Evolutionary conservation across 2,888 invertebrate genomes (phyloP), one percentile per base, ranked within the genome.

Genomic region (Coelopa pilipes): DNA sequence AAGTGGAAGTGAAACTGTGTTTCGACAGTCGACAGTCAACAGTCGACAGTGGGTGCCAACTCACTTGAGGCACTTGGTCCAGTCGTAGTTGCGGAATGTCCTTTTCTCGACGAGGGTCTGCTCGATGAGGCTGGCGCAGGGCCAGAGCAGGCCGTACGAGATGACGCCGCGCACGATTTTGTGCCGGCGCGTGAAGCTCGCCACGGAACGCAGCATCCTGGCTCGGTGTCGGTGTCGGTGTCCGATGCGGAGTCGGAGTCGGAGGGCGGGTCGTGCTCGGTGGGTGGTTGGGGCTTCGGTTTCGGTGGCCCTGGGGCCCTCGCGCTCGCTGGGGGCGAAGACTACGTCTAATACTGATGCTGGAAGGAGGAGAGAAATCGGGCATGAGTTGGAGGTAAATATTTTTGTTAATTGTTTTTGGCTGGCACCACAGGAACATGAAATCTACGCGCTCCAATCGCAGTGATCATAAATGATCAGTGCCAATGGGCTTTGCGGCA

Each of bases 61-160:
- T 80, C 80, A 88, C 87, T 84, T 89, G 46, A 90, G 78, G 47
- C 90, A 90, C 85, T 91, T 90, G 75, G 83, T 85, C 89, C 90
- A 90, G 81, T 90, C 90, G 77, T 89, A 89, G 76, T 85, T 89
- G 74, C 86, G 86, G 83, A 85, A 88, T 79, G 86, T 88, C 82
- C 88, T 88, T 74, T 90, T 90, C 77, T 89, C 89, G 70, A 88
- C 81, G 70, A 89, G 78, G 11, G 87, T 89, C 84, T 92, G 91
- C 79, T 91, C 91, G 63, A 90, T 83, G 62, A 91, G 82, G 81
- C 90, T 89, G 45, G 90, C 91, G 15, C 89, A 85, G 9, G 92
- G 91, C 91, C 90, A 91, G 60, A 91, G 88, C 0, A 89, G 82
- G 0, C 89, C 87, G 81, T 92, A 92, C 4, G 91, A 90, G 15